Evolutionary conservation across 37 sponge, comb jelly and placozoan genomes (phyloP), one percentile per base, ranked within the genome.

Genomic region (Spongia lamella): DNA sequence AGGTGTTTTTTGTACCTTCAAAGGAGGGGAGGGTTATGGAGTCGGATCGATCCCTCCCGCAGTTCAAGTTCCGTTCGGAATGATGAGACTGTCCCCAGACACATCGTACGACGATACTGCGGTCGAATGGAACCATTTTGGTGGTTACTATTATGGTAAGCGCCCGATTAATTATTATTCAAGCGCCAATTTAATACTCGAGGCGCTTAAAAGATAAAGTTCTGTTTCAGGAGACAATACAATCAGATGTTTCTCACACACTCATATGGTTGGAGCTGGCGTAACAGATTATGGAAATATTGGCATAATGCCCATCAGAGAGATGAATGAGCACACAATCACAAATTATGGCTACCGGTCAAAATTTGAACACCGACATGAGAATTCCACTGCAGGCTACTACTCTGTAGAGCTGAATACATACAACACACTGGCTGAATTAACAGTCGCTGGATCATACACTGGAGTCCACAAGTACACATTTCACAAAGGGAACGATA

Each of bases 181-280:
- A n/a, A n/a, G n/a, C n/a, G n/a, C n/a, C n/a, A n/a, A n/a, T n/a
- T n/a, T n/a, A n/a, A n/a, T n/a, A n/a, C n/a, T n/a, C n/a, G n/a
- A n/a, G n/a, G n/a, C n/a, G n/a, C n/a, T n/a, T n/a, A n/a, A n/a
- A n/a, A n/a, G n/a, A n/a, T n/a, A n/a, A n/a, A n/a, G n/a, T n/a
- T n/a, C n/a, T n/a, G n/a, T n/a, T n/a, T n/a, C 57, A 82, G 83
- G 60, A 56, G 86, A 85, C 33, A 65, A 78, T 55, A 55, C 36
- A 50, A 79, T 85, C 16, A 25, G 60, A n/a, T 85, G 86, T 52
- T 85, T 85, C 68, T 85, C 86, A 20, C 86, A 85, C 67, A 85
- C 86, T 3, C 86, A 85, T 73, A 72, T 85, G 86, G 54, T 85
- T 61, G 86, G 86, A 29, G 70, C 86, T 53, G 86, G 86, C 0